These are phyloP conservation scores for Dendrocincla tyrannina DNA, from an alignment of 2,797 vertebrate genomes.

Conservation along the genomic window DNA sequence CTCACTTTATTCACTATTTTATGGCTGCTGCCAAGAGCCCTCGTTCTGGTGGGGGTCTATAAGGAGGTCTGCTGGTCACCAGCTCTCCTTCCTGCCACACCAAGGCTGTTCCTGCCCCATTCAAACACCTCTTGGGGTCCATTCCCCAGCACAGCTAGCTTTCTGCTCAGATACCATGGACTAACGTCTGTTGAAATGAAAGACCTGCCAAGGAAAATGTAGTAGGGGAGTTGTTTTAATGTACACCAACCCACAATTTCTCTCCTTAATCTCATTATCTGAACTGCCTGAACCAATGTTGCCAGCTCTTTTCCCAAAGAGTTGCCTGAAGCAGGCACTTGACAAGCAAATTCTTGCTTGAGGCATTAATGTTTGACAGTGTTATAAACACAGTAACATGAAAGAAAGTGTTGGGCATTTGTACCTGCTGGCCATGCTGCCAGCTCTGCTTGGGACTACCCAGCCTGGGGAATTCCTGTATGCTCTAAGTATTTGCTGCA, in stretches of 20 bases:
- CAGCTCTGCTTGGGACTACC: neutral
- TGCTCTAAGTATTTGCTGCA: neutral
- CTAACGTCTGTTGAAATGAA: neutral
- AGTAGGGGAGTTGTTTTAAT: neutral
- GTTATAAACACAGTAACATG: neutral
- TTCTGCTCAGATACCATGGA: neutral
- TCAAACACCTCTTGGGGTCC: neutral
- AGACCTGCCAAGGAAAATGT: neutral
- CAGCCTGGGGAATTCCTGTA: neutral
- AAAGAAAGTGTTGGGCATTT: neutral
- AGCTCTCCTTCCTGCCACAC: neutral
- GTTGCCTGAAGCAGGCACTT: neutral
- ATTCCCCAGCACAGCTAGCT: neutral
- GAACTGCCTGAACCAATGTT: neutral
- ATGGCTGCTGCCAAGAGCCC: neutral
- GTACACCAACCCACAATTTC: neutral
- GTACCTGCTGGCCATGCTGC: neutral
- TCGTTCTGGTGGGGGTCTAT: neutral
- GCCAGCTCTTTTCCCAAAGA: neutral
- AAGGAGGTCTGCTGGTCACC: neutral
- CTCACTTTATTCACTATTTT: neutral
- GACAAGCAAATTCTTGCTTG: neutral
- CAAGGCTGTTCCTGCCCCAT: fast-evolving
- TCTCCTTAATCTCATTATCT: neutral
- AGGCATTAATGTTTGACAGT: neutral